Conservation (phyloP, 2,113 vertebrate genomes). For the Peucedramus taeniatus region DNA sequence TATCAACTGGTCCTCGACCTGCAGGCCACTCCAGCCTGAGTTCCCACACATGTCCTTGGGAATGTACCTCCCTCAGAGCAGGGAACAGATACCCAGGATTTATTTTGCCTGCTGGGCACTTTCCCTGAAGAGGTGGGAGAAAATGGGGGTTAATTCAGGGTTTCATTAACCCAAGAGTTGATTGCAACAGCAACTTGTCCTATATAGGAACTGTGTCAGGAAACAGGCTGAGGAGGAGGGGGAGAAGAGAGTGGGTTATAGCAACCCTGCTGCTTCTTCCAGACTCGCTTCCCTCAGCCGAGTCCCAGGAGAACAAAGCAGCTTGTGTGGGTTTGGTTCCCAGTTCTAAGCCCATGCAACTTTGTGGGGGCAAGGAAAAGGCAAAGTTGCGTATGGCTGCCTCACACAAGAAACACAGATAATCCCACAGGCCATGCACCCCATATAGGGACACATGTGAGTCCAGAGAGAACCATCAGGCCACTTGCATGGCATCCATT, state of each 20-base stretch:
- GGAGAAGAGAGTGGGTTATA: background rate
- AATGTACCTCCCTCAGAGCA: background rate
- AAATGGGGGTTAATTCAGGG: background rate
- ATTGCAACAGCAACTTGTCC: conserved; percentile 20
- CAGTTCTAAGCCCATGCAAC: background rate
- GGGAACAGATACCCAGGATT: background rate
- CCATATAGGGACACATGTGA: accelerated
- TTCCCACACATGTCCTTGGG: conserved; percentile 21
- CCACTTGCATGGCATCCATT: background rate
- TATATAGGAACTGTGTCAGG: conserved; percentile 34
- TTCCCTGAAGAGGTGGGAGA: background rate
- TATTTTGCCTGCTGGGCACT: background rate
- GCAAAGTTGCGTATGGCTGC: background rate
- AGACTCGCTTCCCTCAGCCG: accelerated
- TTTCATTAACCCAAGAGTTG: conserved; percentile 39
- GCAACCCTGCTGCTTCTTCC: background rate
- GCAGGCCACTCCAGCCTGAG: background rate
- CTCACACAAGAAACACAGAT: background rate
- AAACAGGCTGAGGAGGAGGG: background rate
- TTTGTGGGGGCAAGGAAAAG: background rate
- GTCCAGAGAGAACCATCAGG: background rate
- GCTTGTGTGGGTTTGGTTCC: background rate
- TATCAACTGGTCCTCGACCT: background rate
- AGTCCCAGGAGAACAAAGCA: background rate
- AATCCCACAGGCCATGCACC: background rate